Percentiles rank a stretch among this genome's conserved stretches.
Evolutionary conservation across 2,113 vertebrate genomes (phyloP).

Genomic region (Callaeas wilsoni): DNA sequence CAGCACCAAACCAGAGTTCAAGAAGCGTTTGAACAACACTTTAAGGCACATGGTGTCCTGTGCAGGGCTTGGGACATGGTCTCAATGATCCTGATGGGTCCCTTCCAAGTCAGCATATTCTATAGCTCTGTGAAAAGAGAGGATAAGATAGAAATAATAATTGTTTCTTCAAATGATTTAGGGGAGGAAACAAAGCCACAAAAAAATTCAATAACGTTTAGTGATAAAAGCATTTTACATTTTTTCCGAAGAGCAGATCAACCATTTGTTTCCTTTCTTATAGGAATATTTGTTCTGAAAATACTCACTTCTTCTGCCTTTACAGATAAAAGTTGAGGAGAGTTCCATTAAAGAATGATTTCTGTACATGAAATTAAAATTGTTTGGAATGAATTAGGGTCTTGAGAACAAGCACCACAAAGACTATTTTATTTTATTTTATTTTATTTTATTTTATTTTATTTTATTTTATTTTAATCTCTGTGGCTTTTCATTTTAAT

Average conservation of each 20-base stretch:
- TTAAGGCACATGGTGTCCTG: not conserved
- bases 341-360: not conserved
- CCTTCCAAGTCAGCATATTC: not conserved
- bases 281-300: not conserved
- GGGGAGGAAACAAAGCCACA: not conserved
- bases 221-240: not conserved
- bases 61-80: not conserved
- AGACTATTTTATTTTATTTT: not conserved
- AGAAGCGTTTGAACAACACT: not conserved
- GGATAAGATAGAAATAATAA: not conserved
- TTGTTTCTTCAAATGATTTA: not conserved
- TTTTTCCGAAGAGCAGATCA: not conserved
- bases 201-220: accelerated
- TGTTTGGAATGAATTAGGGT: not conserved
- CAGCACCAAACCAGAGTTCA: not conserved
- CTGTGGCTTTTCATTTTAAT: not conserved
- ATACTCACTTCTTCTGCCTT: not conserved
- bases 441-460: not conserved
- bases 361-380: not conserved
- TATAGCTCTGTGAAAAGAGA: not conserved
- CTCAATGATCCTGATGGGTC: not conserved
- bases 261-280: not conserved
- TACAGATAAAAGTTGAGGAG: not conserved
- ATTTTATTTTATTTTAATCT: not conserved
- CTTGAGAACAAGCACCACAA: not conserved